These are phyloP conservation scores for Hiodon tergisus DNA, from an alignment of 2,113 vertebrate genomes.

Conservation along the genomic window DNA sequence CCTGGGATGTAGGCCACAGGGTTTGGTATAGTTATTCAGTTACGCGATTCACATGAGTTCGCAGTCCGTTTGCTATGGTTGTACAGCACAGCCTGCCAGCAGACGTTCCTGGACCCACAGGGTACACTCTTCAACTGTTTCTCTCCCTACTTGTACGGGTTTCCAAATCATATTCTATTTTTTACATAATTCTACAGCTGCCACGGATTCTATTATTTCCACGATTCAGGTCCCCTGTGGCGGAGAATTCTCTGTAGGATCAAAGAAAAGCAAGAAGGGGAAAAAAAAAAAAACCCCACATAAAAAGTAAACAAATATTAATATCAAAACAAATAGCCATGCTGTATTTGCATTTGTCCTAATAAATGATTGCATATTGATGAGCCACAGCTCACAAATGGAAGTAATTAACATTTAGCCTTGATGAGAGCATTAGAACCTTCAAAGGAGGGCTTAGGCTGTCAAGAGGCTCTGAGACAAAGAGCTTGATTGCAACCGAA, in stretches of 20 bases:
- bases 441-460: slow-evolving; percentile 40
- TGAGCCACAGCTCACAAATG: slow-evolving; percentile 33
- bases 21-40: background rate
- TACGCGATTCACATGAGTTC: background rate
- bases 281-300: background rate
- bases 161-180: background rate
- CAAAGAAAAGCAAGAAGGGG: background rate
- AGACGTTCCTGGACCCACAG: background rate
- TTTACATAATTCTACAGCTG: background rate
- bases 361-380: slow-evolving; percentile 33
- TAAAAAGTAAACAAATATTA: slow-evolving; percentile 29
- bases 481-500: slow-evolving; percentile 33
- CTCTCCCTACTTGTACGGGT: background rate
- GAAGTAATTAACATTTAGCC: slow-evolving; percentile 45
- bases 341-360: slow-evolving; percentile 35
- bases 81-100: background rate
- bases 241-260: background rate
- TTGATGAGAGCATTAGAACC: slow-evolving; percentile 30
- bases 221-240: background rate
- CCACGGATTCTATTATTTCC: background rate
- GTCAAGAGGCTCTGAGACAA: slow-evolving; percentile 21
- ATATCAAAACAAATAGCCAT: slow-evolving; percentile 35
- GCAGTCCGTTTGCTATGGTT: background rate
- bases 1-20: background rate
- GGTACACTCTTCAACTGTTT: background rate